These are phyloP conservation scores for Macrosoma leucophasiata DNA, from an alignment of 2,888 invertebrate genomes.

Conservation along the genomic window DNA sequence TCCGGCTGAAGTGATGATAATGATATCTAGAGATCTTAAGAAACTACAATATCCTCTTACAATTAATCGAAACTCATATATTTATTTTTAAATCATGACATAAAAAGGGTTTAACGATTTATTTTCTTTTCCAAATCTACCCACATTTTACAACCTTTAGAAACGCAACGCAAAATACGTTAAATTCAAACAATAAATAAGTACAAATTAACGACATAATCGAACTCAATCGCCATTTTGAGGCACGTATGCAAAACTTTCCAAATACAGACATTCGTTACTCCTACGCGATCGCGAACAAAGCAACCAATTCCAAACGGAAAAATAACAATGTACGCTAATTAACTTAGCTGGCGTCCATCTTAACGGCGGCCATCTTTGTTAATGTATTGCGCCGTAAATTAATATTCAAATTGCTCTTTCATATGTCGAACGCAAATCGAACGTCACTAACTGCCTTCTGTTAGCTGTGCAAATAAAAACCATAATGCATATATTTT, in stretches of 20 bases:
- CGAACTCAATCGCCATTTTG: too few relatives aligned
- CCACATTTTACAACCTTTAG: too few relatives aligned
- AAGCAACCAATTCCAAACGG: slow-evolving; percentile 32
- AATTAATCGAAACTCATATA: too few relatives aligned
- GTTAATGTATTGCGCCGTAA: slow-evolving; percentile 52
- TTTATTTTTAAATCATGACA: too few relatives aligned
- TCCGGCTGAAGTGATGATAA: too few relatives aligned
- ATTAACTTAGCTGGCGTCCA: slow-evolving; percentile 44
- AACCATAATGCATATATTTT: slow-evolving; percentile 26
- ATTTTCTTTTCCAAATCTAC: too few relatives aligned
- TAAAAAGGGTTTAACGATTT: too few relatives aligned
- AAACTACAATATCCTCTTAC: too few relatives aligned
- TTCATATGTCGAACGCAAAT: slow-evolving; percentile 61
- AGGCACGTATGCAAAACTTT: slow-evolving; percentile 23
- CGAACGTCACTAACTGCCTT: slow-evolving; percentile 42
- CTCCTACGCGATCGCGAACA: slow-evolving; percentile 27
- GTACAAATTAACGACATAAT: too few relatives aligned
- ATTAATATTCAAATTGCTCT: slow-evolving; percentile 59
- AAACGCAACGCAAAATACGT: too few relatives aligned
- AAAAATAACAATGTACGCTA: slow-evolving; percentile 46
- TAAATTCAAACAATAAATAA: too few relatives aligned
- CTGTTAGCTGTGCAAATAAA: slow-evolving; percentile 35
- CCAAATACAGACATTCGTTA: slow-evolving; percentile 34
- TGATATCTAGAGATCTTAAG: too few relatives aligned
- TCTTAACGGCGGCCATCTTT: slow-evolving; percentile 47